phyloP scores from a whole-genome alignment of 2,113 vertebrate genomes.

The Caloenas nicobarica region DNA sequence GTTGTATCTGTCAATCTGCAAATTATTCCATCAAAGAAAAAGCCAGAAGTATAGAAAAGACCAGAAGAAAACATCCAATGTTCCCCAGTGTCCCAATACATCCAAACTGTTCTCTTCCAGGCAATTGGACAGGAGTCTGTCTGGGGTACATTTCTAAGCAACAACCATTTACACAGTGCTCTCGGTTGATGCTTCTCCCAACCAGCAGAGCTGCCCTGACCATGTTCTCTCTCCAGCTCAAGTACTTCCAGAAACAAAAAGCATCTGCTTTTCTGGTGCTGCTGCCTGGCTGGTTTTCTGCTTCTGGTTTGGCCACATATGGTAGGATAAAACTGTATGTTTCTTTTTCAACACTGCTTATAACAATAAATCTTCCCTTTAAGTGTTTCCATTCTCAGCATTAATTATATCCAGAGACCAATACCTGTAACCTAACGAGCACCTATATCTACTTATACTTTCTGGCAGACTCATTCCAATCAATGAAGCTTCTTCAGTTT shows the following conservation, averaged over 20 bases:
- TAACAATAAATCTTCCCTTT: not conserved
- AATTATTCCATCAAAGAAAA: not conserved
- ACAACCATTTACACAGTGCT: not conserved
- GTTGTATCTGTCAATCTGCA: not conserved
- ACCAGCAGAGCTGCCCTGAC: not conserved
- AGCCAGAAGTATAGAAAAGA: not conserved
- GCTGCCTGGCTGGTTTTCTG: not conserved
- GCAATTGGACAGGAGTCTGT: not conserved
- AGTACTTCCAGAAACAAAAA: not conserved
- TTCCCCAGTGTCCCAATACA: not conserved
- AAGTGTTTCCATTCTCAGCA: not conserved
- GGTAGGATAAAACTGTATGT: not conserved
- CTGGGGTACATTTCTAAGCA: not conserved
- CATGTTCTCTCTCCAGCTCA: not conserved
- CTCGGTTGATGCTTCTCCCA: not conserved
- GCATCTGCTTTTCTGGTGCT: not conserved
- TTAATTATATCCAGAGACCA: not conserved
- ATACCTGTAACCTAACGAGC: not conserved
- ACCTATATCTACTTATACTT: not conserved
- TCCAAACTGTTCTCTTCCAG: not conserved
- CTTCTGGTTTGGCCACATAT: not conserved
- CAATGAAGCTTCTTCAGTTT: not conserved
- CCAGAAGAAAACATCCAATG: fast-evolving
- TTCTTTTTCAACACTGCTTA: not conserved
- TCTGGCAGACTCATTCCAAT: not conserved